Evolutionary conservation across 2,797 vertebrate species (phyloP).

Genomic region (Scomberomorus guttatus): DNA sequence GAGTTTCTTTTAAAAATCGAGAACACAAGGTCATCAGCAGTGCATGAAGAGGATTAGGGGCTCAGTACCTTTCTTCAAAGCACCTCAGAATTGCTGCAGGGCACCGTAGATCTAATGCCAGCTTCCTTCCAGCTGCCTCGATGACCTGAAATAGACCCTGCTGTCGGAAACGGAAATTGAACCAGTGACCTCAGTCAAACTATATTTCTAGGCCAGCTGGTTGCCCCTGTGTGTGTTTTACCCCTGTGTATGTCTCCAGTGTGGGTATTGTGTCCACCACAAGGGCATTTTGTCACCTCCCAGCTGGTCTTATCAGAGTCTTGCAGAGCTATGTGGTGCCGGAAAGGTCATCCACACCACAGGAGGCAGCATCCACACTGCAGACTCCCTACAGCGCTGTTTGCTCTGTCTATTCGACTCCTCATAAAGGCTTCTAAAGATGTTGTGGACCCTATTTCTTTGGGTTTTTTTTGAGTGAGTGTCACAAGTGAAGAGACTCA

Average conservation of each 20-base stretch:
- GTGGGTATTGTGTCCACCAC: conserved; percentile 62
- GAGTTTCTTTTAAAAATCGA: background rate
- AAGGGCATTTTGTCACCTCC: conserved; percentile 74
- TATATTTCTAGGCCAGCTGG: conserved; percentile 67
- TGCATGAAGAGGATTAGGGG: background rate
- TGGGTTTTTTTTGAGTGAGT: background rate
- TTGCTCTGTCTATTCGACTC: conserved; percentile 52
- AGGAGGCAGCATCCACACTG: conserved; percentile 78
- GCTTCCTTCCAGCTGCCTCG: conserved; percentile 28
- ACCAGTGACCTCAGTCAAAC: conserved; percentile 58
- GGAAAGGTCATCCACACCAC: conserved; percentile 83
- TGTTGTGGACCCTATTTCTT: background rate
- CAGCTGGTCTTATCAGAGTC: conserved; percentile 79
- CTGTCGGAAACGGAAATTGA: conserved; percentile 52
- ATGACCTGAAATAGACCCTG: conserved; percentile 49
- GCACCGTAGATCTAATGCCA: conserved; percentile 25
- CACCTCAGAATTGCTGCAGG: conserved; percentile 18
- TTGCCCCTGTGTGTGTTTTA: conserved; percentile 54
- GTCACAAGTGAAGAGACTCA: conserved; percentile 14
- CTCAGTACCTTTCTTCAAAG: conserved; percentile 13
- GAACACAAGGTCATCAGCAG: conserved; percentile 5
- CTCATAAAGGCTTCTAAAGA: conserved; percentile 21
- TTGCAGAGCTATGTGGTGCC: conserved; percentile 63
- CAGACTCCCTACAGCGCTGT: conserved; percentile 61
- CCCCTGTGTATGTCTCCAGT: conserved; percentile 47